Evolutionary conservation across 2,888 invertebrate genomes (phyloP), one percentile per base, ranked within the genome.

Genomic region (Diadromus collaris): DNA sequence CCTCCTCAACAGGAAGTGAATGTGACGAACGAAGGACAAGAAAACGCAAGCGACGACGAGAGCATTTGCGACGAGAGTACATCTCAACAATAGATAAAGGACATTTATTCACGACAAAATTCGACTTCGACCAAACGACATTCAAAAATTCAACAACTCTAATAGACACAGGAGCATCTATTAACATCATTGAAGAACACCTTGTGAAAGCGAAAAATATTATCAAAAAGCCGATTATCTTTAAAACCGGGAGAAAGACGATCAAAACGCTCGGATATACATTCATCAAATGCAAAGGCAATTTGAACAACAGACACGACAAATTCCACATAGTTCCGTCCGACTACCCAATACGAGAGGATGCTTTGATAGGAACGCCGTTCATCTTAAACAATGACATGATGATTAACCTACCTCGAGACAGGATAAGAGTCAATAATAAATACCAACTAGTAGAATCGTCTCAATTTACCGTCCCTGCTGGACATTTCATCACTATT

Each of bases 271-370:
- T 61, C 24, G 46, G 54, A 32, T 65, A 67, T 38, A 63, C 68
- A 46, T 75, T 69, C 13, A 63, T 69, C 10, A 69, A 63, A 32
- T 75, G 75, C 68, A 69, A 48, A 51, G 74, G 67, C n/a, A 74
- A 75, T 27, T 38, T 69, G n/a, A 75, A 69, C 41, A 56, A 75
- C 46, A 41, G 13, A 75, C 16, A 13, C 21, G 74, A 74, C 54
- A 74, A 74, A 68, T 74, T 74, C 21, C 74, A 74, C 29, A 74
- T 68, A 63, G 75, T 68, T 24, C 75, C 68, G 2, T 63, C 75
- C 27, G 75, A 75, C 9, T 75, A 75, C 54, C 75, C 75, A 21
- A 63, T 75, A 27, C 38, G 54, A 56, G 68, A 69, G 41, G 63
- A 75, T 19, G 68, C 44, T 10, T 67, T 74, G 41, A 74, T 69